Evolutionary conservation across 2,888 invertebrate species (phyloP), one percentile per base, ranked within the genome.

Genomic region (Cataglyphis livida): DNA sequence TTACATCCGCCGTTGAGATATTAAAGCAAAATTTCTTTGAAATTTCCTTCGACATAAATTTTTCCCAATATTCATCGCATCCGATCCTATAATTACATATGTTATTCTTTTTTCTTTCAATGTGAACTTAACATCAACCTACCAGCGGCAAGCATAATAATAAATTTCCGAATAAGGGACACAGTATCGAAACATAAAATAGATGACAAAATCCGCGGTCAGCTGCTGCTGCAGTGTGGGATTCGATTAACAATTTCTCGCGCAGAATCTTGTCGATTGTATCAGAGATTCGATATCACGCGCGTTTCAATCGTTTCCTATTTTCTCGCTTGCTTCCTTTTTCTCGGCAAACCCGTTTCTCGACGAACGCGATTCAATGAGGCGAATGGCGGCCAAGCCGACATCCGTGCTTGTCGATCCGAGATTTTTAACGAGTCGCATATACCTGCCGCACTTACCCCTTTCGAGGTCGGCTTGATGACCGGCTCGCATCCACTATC

Each of bases 271-370:
- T 32, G 59, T 76, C 38, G 51, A 35, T 41, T 38, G 35, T 9
- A n/a, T 54, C 71, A 15, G 21, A 57, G 62, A 35, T 51, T 25
- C 18, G 75, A 38, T 65, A 54, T 76, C 59, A n/a, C 32, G 21
- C 25, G 38, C 51, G 38, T 38, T 38, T 57, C 15, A 32, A 59
- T 59, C 57, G 32, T 68, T 68, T 76, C 85, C 89, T 86, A 83
- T 83, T 73, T 84, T 83, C 85, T 71, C 83, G 61, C 74, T 41
- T 68, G 41, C 32, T 59, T 51, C 62, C 59, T 79, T 74, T 83
- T 82, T 82, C 75, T 10, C 68, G 32, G 62, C 48, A 61, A 81
- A 87, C 87, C 73, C 59, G 87, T 82, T 71, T 78, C 70, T 76
- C 66, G 51, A 71, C 44, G 32, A 54, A 21, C 25, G 68, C 44